A percentile compares a stretch with the other conserved stretches of the same genome.
These are phyloP conservation scores for Motacilla alba DNA, from an alignment of 2,113 vertebrate species.

Conservation along the genomic window DNA sequence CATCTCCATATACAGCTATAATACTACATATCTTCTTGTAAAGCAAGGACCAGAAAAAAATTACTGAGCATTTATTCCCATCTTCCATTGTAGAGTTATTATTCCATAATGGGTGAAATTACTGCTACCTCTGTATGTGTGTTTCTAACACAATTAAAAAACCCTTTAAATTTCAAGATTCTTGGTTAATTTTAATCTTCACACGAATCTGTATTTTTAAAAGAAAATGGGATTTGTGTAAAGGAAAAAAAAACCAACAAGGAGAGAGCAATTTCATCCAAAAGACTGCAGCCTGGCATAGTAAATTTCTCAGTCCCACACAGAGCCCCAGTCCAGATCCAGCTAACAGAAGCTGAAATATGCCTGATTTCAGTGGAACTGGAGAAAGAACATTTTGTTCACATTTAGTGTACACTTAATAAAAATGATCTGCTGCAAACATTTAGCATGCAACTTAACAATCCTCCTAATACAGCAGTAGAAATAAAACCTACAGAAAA, in stretches of 20 bases:
- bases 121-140: neutral
- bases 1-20: neutral
- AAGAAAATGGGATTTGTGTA: neutral
- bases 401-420: neutral
- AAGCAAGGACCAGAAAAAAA: neutral
- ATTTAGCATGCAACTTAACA: neutral
- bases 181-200: neutral
- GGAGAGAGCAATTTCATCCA: neutral
- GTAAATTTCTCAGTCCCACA: neutral
- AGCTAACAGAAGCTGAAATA: neutral
- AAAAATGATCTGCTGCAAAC: slow-evolving; percentile 37
- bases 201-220: neutral
- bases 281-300: neutral
- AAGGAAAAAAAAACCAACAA: neutral
- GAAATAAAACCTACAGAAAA: slow-evolving; percentile 17
- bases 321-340: neutral
- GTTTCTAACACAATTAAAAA: neutral
- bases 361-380: neutral
- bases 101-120: neutral
- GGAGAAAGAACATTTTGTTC: neutral
- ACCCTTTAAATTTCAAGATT: neutral
- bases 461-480: neutral
- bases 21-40: neutral
- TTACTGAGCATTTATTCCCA: neutral
- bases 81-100: neutral